Conservation (phyloP, 2,888 invertebrate species). For the Oscheius sp. region DNA sequence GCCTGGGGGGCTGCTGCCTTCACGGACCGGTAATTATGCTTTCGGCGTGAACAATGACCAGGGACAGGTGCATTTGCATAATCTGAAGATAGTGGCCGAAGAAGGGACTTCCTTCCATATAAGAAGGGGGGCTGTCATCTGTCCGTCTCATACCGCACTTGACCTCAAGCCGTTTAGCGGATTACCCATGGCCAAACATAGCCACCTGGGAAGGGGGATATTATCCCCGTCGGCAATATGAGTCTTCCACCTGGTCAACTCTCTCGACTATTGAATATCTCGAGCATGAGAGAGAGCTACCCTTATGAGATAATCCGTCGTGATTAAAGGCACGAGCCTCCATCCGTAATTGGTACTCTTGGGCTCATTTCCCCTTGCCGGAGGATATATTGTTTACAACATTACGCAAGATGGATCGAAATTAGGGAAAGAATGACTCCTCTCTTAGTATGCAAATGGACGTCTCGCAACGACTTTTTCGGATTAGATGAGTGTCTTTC, state of each 20-base stretch:
- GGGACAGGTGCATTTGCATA: constrained; percentile 25
- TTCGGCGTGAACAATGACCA: constrained; percentile 19
- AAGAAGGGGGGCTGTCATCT: constrained; percentile 20
- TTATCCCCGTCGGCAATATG: not conserved
- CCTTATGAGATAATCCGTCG: constrained; percentile 16
- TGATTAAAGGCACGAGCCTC: constrained; percentile 20
- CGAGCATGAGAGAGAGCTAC: not conserved
- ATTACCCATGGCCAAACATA: constrained; percentile 21
- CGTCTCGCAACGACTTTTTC: constrained; percentile 16
- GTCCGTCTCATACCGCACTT: constrained; percentile 16
- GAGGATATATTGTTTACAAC: constrained; percentile 19
- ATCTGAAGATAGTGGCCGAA: not conserved
- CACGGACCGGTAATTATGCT: constrained; percentile 26
- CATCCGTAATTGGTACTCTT: constrained; percentile 24
- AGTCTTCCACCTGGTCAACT: not conserved
- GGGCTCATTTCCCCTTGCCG: constrained; percentile 14
- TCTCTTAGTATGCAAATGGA: constrained; percentile 24
- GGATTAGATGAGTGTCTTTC: not conserved
- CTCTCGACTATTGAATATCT: too few relatives aligned
- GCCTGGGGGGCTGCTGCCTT: too few relatives aligned
- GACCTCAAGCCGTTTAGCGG: constrained; percentile 26
- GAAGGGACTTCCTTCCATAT: not conserved
- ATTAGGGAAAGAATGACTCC: not conserved
- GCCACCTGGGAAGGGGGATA: constrained; percentile 9
- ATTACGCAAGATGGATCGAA: constrained; percentile 3